Conservation (phyloP, 1,140 invertebrate species). For the Apocrypta bakeri region DNA sequence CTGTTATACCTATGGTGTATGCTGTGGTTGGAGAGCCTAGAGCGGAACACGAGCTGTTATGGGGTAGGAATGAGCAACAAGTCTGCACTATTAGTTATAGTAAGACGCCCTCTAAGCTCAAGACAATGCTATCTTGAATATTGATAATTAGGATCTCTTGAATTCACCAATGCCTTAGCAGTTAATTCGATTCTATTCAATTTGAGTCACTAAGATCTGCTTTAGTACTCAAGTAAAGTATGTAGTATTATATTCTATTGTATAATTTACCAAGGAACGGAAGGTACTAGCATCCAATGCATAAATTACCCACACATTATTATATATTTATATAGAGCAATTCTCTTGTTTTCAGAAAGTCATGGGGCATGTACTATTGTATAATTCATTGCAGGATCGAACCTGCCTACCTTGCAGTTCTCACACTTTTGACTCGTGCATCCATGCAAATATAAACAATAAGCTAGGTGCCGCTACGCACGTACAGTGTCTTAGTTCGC, state of each 20-base stretch:
- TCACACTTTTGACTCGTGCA: constrained; percentile 33
- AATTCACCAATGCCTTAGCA: not conserved
- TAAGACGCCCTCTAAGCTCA: constrained; percentile 25
- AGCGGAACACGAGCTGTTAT: not conserved
- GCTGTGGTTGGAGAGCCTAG: not conserved
- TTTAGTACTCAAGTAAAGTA: not conserved
- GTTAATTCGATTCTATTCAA: constrained; percentile 7
- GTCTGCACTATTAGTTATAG: constrained; percentile 41
- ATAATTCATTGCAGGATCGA: too few relatives aligned
- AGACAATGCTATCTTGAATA: constrained; percentile 49
- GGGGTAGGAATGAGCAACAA: constrained; percentile 39
- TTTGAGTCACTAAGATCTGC: not conserved
- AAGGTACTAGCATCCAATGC: too few relatives aligned
- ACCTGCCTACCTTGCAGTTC: constrained; percentile 20
- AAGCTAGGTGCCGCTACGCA: not conserved
- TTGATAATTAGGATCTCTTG: constrained; percentile 36
- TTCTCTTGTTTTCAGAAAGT: too few relatives aligned
- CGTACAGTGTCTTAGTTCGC: not conserved
- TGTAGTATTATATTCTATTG: too few relatives aligned
- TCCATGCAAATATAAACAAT: constrained; percentile 16
- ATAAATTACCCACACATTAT: too few relatives aligned
- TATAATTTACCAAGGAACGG: too few relatives aligned
- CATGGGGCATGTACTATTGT: too few relatives aligned
- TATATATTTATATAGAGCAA: too few relatives aligned
- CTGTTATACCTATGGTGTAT: not conserved